phyloP scores from a whole-genome alignment of 1,140 invertebrate species.

The Bacillus rossius region DNA sequence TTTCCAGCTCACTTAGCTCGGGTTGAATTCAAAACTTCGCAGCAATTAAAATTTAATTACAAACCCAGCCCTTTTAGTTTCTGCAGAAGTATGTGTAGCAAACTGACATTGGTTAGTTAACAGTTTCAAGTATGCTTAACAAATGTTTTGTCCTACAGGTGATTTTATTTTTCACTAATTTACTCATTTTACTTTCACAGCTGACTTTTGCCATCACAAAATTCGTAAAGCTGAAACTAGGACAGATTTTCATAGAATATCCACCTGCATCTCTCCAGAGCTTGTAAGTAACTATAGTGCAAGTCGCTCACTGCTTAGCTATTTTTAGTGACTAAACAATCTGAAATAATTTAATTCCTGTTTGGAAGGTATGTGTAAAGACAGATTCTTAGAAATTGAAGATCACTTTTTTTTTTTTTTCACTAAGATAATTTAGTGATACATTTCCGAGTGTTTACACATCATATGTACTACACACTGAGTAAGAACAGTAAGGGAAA shows the following conservation, averaged over 20 bases:
- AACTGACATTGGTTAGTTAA: background rate
- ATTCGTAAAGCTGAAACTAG: slow-evolving; percentile 70
- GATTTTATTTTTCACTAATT: background rate
- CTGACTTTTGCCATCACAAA: slow-evolving; percentile 71
- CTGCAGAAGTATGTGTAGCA: background rate
- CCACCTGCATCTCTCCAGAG: slow-evolving; percentile 58
- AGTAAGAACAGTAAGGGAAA: too few species aligned
- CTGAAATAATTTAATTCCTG: too few species aligned
- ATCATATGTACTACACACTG: too few species aligned
- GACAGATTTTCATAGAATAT: slow-evolving; percentile 72
- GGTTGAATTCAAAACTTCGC: too few species aligned
- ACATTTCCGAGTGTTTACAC: too few species aligned
- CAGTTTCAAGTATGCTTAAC: background rate
- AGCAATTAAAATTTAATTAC: background rate
- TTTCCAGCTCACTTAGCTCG: too few species aligned
- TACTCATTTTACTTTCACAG: slow-evolving; percentile 26
- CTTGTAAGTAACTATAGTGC: slow-evolving; percentile 58
- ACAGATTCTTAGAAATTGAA: too few species aligned
- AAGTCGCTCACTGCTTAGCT: too few species aligned
- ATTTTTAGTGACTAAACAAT: too few species aligned
- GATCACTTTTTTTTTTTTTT: too few species aligned
- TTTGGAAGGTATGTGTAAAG: too few species aligned
- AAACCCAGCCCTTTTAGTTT: background rate
- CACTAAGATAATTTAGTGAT: too few species aligned
- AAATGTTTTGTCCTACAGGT: background rate